These are phyloP conservation scores for Gymnobelideus leadbeateri DNA, from an alignment of 2,113 vertebrate species.

Conservation along the genomic window DNA sequence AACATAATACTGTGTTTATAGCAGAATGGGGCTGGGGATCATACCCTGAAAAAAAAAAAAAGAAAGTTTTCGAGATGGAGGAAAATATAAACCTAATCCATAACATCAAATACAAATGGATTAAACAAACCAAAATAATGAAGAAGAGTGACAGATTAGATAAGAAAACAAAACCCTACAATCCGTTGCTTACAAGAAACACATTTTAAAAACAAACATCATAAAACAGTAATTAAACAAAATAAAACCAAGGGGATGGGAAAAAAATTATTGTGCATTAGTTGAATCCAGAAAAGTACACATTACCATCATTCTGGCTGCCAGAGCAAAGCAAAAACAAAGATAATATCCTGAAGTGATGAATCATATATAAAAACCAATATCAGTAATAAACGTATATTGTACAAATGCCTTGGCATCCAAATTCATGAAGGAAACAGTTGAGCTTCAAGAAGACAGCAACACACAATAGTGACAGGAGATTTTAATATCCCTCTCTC, in stretches of 20 bases:
- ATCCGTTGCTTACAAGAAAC: not conserved
- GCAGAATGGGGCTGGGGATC: not conserved
- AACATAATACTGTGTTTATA: not conserved
- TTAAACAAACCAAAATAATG: not conserved
- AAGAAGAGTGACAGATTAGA: not conserved
- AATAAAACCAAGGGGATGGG: not conserved
- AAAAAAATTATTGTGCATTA: not conserved
- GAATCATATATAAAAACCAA: not conserved
- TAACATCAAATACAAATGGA: not conserved
- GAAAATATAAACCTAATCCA: not conserved
- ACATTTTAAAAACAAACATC: not conserved
- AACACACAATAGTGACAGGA: not conserved
- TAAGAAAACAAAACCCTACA: not conserved
- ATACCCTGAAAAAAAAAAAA: not conserved
- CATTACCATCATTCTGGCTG: not conserved
- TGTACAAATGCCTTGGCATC: not conserved
- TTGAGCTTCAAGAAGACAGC: not conserved
- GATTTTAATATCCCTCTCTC: not conserved
- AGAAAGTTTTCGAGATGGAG: not conserved
- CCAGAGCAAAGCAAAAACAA: not conserved
- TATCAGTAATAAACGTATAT: not conserved
- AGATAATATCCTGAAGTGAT: not conserved
- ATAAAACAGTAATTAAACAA: not conserved
- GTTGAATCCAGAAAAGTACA: not conserved
- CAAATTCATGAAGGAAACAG: not conserved